Evolutionary conservation across 2,888 invertebrate species (phyloP), one percentile per base, ranked within the genome.

Genomic region (Sinelater perroti): DNA sequence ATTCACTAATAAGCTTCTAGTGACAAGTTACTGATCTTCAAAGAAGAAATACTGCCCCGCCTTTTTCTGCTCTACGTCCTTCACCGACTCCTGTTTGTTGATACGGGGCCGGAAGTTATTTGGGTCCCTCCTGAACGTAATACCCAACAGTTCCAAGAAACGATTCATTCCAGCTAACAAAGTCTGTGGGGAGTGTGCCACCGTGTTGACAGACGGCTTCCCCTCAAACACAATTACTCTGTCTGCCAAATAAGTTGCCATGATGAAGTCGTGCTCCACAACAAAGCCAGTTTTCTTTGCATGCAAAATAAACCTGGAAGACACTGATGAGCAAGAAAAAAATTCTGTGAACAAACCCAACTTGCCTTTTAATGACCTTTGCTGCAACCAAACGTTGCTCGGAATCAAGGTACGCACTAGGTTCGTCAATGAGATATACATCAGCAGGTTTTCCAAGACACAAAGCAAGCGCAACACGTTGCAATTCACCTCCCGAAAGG

Each of bases 181-280:
- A 1, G 93, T 92, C 78, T 94, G 93, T 0, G 99, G 99, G 68
- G 91, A 85, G 74, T 94, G 93, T 1, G 99, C 99, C 0, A 85
- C 86, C 1, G 98, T 95, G 57, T 88, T 79, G 1, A 96, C 85
- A 0, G 97, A 97, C 0, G 99, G 98, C 33, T 81, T 81, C 40
- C 99, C 99, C 74, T 98, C 98, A 77, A 99, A 97, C 42, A 99
- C 98, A 66, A 99, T 97, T 2, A 99, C 99, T 33, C 98, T 87
- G 78, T 99, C 99, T 0, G 98, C 96, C 62, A 97, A 84, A 79
- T 99, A 99, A 0, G 99, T 99, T 10, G 98, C 98, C 99, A 99
- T 99, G 66, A 99, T 99, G 79, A 99, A 99, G 82, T 99, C 98
- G 88, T 99, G 99, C 87, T 99, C 99, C 1, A 99, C 99, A 10